Base-by-base conservation (phyloP, 64 coral and sea anemone genomes). In the Platygyra sinensis region DNA sequence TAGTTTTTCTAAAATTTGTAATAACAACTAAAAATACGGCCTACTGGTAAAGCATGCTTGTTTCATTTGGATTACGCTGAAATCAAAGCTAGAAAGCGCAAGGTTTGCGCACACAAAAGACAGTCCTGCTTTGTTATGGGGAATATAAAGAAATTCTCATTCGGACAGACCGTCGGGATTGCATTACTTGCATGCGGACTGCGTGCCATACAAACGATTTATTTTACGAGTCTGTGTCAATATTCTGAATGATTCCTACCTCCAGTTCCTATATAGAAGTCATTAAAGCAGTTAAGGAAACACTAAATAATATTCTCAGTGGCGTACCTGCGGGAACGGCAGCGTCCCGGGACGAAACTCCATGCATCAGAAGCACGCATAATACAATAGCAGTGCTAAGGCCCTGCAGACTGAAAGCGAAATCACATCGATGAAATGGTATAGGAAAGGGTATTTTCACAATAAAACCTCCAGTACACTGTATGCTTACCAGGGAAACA, bases 331-430 rank as follows among this genome's bases (percentile, higher is more conserved):
- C 60, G 38, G 30, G 75, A 52, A 73, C 71, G 80, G 61, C 57
- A 50, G 30, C 84, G 83, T 92, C 90, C 83, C 52, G 90, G 83
- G 90, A 87, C 74, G 83, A 92, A 78, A 92, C 72, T 52, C 83
- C 90, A 91, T 91, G 71, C 32, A 72, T 67, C 22, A 74, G 18
- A 78, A 92, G 74, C 42, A 87, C 36, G 31, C 57, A 75, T 74
- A 92, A 73, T 33, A 92, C 6, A 24, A 92, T 57, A 72, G 84
- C 67, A 16, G 60, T 62, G 65, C 79, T 62, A 25, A 92, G 52
- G 20, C 83, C 83, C 36, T 78, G 30, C 46, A 77, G 29, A 84
- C 90, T 92, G 60, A 10, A 29, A 79, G 22, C 79, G 12, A 91
- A 30, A 46, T 9, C 32, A 78, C 28, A 76, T 13, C 12, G 78